Evolutionary conservation across 2,113 vertebrate genomes (phyloP).

Genomic region (Rhea pennata): DNA sequence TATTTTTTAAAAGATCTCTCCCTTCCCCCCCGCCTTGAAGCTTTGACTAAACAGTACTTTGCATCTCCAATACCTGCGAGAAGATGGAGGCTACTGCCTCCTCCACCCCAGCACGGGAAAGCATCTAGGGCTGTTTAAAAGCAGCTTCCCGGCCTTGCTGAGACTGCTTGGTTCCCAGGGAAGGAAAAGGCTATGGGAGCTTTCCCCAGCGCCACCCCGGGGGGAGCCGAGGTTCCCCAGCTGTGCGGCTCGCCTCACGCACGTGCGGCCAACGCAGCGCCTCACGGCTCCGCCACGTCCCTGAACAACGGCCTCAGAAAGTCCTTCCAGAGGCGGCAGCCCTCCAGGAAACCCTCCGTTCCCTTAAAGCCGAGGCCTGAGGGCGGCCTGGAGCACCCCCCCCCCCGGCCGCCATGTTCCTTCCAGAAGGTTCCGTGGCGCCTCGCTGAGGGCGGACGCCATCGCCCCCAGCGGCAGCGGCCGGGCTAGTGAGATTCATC

Average conservation of each 20-base stretch:
- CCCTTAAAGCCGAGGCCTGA: neutral
- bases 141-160: accelerated
- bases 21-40: neutral
- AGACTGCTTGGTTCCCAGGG: neutral
- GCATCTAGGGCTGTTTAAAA: accelerated
- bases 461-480: accelerated
- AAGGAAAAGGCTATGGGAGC: accelerated
- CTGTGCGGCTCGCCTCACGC: accelerated
- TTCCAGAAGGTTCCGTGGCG: accelerated
- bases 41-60: neutral
- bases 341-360: too few species aligned
- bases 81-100: neutral
- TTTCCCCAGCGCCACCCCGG: neutral
- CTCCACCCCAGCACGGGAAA: neutral
- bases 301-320: neutral
- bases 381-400: accelerated
- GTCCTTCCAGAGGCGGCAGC: accelerated
- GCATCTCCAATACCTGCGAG: neutral
- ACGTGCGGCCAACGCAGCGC: accelerated
- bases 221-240: accelerated
- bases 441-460: accelerated
- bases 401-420: too few species aligned
- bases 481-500: neutral
- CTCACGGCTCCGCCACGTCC: accelerated
- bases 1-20: neutral